phyloP scores from a whole-genome alignment of 2,888 invertebrate species.

The Scaptomyza polygonia region DNA sequence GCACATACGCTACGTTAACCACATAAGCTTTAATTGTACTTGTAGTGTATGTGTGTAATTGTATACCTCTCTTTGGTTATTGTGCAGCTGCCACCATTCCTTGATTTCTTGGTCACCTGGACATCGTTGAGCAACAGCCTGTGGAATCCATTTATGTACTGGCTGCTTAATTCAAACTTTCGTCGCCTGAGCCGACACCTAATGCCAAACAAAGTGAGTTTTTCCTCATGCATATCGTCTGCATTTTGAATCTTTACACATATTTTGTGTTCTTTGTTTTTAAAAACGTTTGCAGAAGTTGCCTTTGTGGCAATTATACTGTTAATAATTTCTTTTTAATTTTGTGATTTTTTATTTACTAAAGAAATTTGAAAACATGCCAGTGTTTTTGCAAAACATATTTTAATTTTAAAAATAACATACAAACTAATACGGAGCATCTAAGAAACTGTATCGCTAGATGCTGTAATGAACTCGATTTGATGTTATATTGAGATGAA shows the following conservation, averaged over 20 bases:
- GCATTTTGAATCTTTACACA: neutral
- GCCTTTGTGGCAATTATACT: too few species aligned
- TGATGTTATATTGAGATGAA: too few species aligned
- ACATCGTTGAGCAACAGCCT: slow-evolving; percentile 94
- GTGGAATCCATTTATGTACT: slow-evolving; percentile 95
- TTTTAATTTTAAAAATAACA: too few species aligned
- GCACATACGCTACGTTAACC: slow-evolving; percentile 36
- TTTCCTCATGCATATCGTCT: too few species aligned
- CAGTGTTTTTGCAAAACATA: too few species aligned
- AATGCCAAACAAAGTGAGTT: slow-evolving; percentile 89
- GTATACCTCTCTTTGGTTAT: slow-evolving; percentile 5
- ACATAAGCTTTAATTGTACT: slow-evolving; percentile 31
- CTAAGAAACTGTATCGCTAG: too few species aligned
- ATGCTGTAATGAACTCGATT: too few species aligned
- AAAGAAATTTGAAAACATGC: too few species aligned
- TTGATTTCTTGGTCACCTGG: slow-evolving; percentile 95
- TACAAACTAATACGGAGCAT: too few species aligned
- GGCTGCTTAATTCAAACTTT: slow-evolving; percentile 94
- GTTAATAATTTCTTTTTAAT: too few species aligned
- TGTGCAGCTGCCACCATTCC: slow-evolving; percentile 89
- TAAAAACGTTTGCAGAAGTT: too few species aligned
- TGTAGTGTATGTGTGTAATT: neutral
- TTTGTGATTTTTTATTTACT: too few species aligned
- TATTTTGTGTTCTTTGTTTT: neutral
- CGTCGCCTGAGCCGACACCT: slow-evolving; percentile 91